Conservation (phyloP, 1,140 invertebrate species). For the Calycopis cecrops region DNA sequence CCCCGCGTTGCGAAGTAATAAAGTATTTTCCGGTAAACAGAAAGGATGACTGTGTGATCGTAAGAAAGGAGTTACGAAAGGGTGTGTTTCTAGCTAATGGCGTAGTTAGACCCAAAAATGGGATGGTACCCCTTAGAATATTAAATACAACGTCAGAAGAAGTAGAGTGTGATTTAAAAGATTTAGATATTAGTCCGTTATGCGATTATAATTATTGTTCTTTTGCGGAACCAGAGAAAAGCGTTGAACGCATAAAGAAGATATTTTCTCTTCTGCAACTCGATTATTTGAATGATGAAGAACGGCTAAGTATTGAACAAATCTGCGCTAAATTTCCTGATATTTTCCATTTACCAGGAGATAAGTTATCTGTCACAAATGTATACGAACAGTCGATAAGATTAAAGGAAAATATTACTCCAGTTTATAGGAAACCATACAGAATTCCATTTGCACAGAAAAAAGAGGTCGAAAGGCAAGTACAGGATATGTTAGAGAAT, state of each 20-base stretch:
- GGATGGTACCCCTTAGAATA: conserved; percentile 18
- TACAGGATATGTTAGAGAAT: conserved; percentile 26
- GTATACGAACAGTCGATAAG: conserved; percentile 34
- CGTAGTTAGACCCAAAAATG: conserved; percentile 13
- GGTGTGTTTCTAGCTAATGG: conserved; percentile 19
- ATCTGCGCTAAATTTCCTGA: conserved; percentile 37
- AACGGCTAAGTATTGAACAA: conserved; percentile 29
- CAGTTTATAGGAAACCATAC: conserved; percentile 42
- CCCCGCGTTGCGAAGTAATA: conserved; percentile 16
- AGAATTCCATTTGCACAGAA: conserved; percentile 33
- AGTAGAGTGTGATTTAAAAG: conserved; percentile 9
- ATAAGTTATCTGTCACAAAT: conserved; percentile 32
- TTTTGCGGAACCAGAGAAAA: conserved; percentile 4
- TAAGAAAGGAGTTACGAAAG: conserved; percentile 15
- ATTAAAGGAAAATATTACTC: conserved; percentile 24
- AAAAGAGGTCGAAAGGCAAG: conserved; percentile 27
- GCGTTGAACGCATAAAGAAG: conserved; percentile 10
- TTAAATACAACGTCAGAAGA: conserved; percentile 21
- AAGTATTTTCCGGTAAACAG: conserved; percentile 12
- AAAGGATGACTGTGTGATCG: conserved; percentile 8
- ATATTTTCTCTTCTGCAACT: conserved; percentile 27
- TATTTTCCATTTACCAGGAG: too few relatives aligned
- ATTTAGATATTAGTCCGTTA: conserved; percentile 9
- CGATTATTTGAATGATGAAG: conserved; percentile 31
- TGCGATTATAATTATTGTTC: conserved; percentile 17